phyloP scores from a whole-genome alignment of 2,113 vertebrate genomes.

The Crypturellus undulatus region DNA sequence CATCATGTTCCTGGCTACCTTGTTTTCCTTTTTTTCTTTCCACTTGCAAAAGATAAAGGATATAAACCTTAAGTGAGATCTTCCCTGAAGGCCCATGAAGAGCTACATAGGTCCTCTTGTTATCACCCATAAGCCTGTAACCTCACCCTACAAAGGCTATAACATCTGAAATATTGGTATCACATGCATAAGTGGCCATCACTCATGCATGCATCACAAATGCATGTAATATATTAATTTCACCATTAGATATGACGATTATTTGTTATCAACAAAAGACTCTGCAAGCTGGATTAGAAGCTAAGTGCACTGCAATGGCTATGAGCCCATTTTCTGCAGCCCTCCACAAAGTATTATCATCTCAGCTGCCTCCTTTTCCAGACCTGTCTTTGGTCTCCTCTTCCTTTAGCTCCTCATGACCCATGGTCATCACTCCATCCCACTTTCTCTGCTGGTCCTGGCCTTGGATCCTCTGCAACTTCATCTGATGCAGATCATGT shows the following conservation, averaged over 20 bases:
- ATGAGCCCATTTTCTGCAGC: not conserved
- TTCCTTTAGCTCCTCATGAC: accelerated
- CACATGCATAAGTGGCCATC: not conserved
- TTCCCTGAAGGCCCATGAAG: not conserved
- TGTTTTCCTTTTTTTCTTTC: not conserved
- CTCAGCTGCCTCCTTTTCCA: not conserved
- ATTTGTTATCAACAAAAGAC: not conserved
- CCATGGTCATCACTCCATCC: not conserved
- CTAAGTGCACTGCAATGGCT: not conserved
- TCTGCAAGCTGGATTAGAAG: not conserved
- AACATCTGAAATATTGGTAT: not conserved
- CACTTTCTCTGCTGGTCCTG: not conserved
- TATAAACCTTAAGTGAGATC: not conserved
- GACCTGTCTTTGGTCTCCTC: not conserved
- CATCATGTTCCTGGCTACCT: not conserved
- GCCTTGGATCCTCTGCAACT: not conserved
- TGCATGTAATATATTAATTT: not conserved
- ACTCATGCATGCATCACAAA: not conserved
- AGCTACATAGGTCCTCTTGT: too few relatives aligned
- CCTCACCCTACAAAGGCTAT: not conserved
- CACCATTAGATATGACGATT: not conserved
- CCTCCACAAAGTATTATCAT: not conserved
- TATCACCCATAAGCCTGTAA: not conserved
- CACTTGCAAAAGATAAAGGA: not conserved
- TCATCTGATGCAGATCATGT: not conserved